A percentile compares a stretch with the other conserved stretches of the same genome.
Conservation (phyloP, 2,797 vertebrate species). For the Cirrhinus molitorella region DNA sequence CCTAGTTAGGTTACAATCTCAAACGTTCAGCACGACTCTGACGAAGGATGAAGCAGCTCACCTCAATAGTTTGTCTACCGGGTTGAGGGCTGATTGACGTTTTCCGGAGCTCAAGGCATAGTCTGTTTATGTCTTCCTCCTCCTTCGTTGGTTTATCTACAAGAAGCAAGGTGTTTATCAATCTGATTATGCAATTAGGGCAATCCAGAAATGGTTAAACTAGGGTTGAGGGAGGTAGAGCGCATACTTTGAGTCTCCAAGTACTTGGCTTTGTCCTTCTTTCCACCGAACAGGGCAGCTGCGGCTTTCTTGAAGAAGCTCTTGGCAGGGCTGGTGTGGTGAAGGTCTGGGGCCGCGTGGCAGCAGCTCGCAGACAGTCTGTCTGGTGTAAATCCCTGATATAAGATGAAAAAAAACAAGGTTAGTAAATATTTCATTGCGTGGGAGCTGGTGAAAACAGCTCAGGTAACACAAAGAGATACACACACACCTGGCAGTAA, state of each 20-base stretch:
- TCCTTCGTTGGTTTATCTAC: constrained; percentile 83
- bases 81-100: constrained; percentile 75
- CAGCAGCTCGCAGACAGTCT: constrained; percentile 85
- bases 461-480: not conserved
- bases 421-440: not conserved
- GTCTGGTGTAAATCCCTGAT: constrained; percentile 87
- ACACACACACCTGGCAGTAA: too few relatives aligned
- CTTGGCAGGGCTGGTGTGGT: constrained; percentile 87
- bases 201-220: not conserved
- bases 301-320: constrained; percentile 90
- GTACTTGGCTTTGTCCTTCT: constrained; percentile 88
- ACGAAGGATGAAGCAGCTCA: constrained; percentile 4
- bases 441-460: not conserved
- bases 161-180: not conserved
- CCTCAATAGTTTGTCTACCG: constrained; percentile 52
- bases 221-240: not conserved
- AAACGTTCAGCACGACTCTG: not conserved
- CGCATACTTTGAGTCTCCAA: constrained; percentile 84
- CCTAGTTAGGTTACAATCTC: constrained; percentile 13
- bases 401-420: not conserved
- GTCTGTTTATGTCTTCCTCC: constrained; percentile 87
- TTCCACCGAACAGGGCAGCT: constrained; percentile 88
- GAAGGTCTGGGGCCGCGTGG: constrained; percentile 86
- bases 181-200: not conserved
- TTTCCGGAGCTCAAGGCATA: constrained; percentile 87